Evolutionary conservation across 2,113 vertebrate species (phyloP).

Genomic region (Anarrhichthys ocellatus): DNA sequence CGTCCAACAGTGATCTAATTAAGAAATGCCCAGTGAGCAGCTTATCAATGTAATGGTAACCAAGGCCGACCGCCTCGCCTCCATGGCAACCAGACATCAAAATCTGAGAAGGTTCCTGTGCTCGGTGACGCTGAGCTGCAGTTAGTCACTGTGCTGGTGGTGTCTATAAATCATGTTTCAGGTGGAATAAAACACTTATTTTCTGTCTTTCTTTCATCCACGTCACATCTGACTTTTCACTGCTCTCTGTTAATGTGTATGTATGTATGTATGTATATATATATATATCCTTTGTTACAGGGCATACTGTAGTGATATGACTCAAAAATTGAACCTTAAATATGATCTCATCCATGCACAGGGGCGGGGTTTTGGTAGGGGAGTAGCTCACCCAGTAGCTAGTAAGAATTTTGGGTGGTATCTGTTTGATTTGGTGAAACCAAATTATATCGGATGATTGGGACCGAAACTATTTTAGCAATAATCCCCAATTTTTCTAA

Average conservation of each 20-base stretch:
- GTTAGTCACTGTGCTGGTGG: conserved; percentile 24
- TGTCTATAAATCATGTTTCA: background rate
- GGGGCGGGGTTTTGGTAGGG: background rate
- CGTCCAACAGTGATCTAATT: conserved; percentile 65
- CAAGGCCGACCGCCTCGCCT: conserved; percentile 46
- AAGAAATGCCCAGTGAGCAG: conserved; percentile 55
- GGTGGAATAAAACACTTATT: background rate
- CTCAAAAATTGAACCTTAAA: conserved; percentile 44
- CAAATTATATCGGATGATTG: too few species aligned
- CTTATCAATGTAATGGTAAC: conserved; percentile 54
- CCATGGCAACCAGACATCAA: conserved; percentile 66
- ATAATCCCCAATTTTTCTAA: too few species aligned
- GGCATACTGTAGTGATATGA: conserved; percentile 48
- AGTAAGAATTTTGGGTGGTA: too few species aligned
- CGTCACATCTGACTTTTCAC: conserved; percentile 1
- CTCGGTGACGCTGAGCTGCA: conserved; percentile 44
- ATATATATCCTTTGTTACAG: conserved; percentile 23
- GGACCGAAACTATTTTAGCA: too few species aligned
- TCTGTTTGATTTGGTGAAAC: too few species aligned
- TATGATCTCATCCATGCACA: conserved; percentile 25
- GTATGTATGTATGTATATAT: background rate
- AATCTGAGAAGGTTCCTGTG: conserved; percentile 26
- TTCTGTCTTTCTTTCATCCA: background rate
- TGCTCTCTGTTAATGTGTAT: background rate
- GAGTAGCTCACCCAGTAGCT: too few species aligned